Evolutionary conservation across 2,888 invertebrate species (phyloP).

Genomic region (Ectemnius cavifrons): DNA sequence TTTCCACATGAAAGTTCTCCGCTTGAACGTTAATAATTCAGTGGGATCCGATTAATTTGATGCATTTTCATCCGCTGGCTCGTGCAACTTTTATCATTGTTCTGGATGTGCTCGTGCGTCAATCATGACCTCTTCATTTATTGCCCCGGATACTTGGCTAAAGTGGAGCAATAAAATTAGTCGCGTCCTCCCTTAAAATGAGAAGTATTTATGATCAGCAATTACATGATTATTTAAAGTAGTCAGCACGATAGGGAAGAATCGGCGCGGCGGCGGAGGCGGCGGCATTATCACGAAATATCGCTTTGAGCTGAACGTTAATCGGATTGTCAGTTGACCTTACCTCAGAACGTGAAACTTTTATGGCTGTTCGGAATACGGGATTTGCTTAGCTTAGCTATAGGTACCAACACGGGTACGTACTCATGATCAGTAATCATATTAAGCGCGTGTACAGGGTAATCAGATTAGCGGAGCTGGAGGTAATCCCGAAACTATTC

Average conservation of each 20-base stretch:
- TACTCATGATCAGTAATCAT: constrained; percentile 78
- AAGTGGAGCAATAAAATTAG: too few relatives aligned
- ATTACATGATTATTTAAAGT: not conserved
- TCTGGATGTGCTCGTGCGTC: not conserved
- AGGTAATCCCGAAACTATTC: constrained; percentile 78
- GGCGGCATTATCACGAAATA: constrained; percentile 51
- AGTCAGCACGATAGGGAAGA: not conserved
- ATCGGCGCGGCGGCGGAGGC: not conserved
- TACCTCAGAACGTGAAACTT: constrained; percentile 72
- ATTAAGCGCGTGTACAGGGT: constrained; percentile 78
- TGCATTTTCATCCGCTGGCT: not conserved
- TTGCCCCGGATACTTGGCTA: too few relatives aligned
- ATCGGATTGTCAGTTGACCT: constrained; percentile 69
- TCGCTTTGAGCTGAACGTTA: constrained; percentile 57
- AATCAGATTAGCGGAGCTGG: constrained; percentile 77
- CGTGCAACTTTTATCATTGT: not conserved
- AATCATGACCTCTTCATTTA: too few relatives aligned
- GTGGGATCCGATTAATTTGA: constrained; percentile 1
- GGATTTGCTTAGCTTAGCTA: constrained; percentile 73
- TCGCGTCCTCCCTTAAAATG: too few relatives aligned
- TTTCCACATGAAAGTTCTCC: too few relatives aligned
- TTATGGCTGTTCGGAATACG: constrained; percentile 70
- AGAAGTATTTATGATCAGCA: too few relatives aligned
- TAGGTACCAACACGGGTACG: constrained; percentile 71
- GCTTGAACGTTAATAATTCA: not conserved